Base-by-base conservation (phyloP, 1,140 invertebrate genomes). In the Cydia pomonella region DNA sequence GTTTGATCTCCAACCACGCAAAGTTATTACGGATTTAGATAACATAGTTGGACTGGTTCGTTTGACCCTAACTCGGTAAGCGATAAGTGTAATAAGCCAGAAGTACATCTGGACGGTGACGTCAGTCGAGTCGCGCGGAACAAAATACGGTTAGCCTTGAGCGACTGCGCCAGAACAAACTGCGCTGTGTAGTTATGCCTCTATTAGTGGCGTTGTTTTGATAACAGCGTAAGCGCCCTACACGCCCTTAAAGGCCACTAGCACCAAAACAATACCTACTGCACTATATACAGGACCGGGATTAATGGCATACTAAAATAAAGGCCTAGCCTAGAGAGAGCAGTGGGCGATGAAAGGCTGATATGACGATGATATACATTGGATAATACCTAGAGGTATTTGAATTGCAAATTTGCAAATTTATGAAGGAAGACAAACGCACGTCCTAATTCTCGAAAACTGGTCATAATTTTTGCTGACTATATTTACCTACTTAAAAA, bases 91-190 rank as follows among this genome's bases (percentile, higher is more conserved):
- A 53, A 53, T 53, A 59, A 12, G 21, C 21, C 47, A 50, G 47
- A 80, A 82, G 82, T 88, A 84, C 81, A 83, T 86, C 82, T 87
- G 82, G 79, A 38, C 66, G 27, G 75, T 88, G 82, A 89, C 88
- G 88, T 91, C 86, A 90, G 77, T 77, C 79, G 82, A 78, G 82
- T 78, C 83, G 80, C 84, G 82, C 84, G 84, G 84, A 87, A 89
- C 88, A 85, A 87, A 90, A 87, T 88, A 88, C 82, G 74, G 75
- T 76, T 85, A 87, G 85, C 89, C 89, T 91, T 91, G 89, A 82
- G 83, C 79, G 81, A 81, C 82, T 83, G 79, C 79, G 81, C 79
- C 62, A 62, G 64, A 53, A 74, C 76, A 83, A 78, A 81, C 75
- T 33, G 73, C 16, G 63, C 21, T 44, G n/a, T 44, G 21, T 16